Base-by-base conservation (phyloP, 2,797 vertebrate species). In the Acanthurus lineatus region DNA sequence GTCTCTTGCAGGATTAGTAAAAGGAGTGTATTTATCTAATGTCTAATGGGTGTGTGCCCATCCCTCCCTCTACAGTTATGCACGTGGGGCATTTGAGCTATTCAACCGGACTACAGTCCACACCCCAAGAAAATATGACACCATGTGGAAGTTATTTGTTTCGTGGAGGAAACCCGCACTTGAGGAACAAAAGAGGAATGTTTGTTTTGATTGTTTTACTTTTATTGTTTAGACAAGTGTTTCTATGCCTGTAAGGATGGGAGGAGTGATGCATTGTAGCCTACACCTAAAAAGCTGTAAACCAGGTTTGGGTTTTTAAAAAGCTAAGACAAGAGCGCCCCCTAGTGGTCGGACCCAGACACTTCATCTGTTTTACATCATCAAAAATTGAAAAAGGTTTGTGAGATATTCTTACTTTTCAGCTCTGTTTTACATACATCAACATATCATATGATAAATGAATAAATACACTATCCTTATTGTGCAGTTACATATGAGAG, bases 121-220 rank as follows among this genome's bases (percentile, higher is more conserved):
- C 86, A 84, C 79, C 87, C 77, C 28, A 5, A 19, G 57, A 73
- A 83, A 77, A 77, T 47, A 88, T 68, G 79, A 82, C 81, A 79
- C 38, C 73, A 59, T 54, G 71, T 79, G 79, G 76, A 80, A 75
- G 56, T 64, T 79, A 67, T 75, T 79, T 72, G 44, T 73, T 63
- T 52, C 0, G 0, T 56, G 25, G 38, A 69, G 58, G 72, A 82
- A 20, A 35, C 6, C 56, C 20, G 53, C 0, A 2, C 6, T 17
- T 19, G 1, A 56, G n/a, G n/a, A 2, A 19, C 22, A 63, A 72
- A 17, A 5, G 17, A 64, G 53, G 47, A 2, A 40, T 10, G 0
- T 45, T 8, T 22, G 5, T 38, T 70, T 47, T 4, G 40, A 40
- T 1, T 40, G 9, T 48, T 42, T 42, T 12, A 19, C 54, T 57